These are phyloP conservation scores for Dendrocopos noguchii DNA, from an alignment of 2,113 vertebrate genomes.

Conservation along the genomic window DNA sequence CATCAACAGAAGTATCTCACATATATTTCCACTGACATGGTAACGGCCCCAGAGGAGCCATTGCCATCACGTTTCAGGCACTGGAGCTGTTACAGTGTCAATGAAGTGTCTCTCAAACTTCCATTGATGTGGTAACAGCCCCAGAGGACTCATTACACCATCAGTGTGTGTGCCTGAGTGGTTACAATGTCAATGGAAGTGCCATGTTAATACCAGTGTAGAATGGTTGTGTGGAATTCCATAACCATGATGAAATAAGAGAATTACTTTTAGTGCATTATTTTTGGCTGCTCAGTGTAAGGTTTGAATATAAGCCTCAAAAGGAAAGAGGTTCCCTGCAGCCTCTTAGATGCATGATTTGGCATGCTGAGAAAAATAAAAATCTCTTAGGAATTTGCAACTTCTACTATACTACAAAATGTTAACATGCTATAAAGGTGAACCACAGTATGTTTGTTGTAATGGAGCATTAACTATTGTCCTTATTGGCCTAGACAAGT, in stretches of 20 bases:
- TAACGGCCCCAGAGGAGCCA: not conserved
- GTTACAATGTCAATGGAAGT: slow-evolving; percentile 24
- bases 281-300: not conserved
- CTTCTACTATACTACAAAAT: not conserved
- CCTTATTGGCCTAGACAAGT: too few relatives aligned
- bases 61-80: not conserved
- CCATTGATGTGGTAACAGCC: not conserved
- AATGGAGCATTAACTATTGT: too few relatives aligned
- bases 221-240: not conserved
- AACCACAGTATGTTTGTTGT: too few relatives aligned
- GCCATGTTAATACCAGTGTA: slow-evolving; percentile 8
- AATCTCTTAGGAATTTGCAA: not conserved
- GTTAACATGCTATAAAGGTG: too few relatives aligned
- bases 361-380: not conserved
- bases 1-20: not conserved
- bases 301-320: not conserved
- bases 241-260: not conserved
- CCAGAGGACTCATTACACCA: slow-evolving; percentile 22
- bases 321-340: not conserved
- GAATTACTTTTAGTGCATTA: not conserved
- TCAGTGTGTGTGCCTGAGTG: not conserved
- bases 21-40: not conserved
- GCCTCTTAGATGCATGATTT: not conserved
- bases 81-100: slow-evolving; percentile 46
- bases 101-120: slow-evolving; percentile 53